Conservation (phyloP, 2,797 vertebrate species). For the Iguana delicatissima region DNA sequence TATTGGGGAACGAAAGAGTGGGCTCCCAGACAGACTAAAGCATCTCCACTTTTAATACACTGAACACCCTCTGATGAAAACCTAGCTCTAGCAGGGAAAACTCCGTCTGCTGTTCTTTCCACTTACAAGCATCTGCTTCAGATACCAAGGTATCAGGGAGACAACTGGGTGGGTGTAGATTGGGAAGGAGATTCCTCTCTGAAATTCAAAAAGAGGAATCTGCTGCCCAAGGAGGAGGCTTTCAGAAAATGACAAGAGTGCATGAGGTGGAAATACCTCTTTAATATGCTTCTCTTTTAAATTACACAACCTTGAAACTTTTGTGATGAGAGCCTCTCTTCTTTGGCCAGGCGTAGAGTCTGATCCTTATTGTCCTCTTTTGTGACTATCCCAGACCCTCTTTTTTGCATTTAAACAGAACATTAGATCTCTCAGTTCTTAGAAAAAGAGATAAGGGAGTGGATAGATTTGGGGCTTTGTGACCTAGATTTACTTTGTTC, state of each 20-base stretch:
- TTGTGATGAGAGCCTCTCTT: background rate
- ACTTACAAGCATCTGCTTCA: background rate
- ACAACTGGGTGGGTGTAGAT: background rate
- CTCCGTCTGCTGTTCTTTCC: background rate
- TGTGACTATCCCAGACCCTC: background rate
- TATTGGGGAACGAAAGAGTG: too few relatives aligned
- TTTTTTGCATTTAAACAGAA: conserved; percentile 24
- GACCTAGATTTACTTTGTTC: background rate
- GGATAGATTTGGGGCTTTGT: background rate
- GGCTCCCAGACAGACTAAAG: background rate
- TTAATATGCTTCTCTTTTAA: background rate
- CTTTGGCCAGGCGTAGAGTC: background rate
- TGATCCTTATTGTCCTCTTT: background rate
- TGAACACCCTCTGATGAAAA: too few relatives aligned
- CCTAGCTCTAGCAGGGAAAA: background rate
- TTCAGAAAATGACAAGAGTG: background rate
- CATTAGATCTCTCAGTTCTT: background rate
- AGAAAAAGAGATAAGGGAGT: too few relatives aligned
- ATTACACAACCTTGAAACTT: background rate
- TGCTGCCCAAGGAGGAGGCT: background rate
- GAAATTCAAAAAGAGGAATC: background rate
- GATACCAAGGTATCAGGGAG: background rate
- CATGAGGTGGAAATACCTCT: too few relatives aligned
- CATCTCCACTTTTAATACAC: background rate
- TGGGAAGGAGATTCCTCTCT: background rate